These are phyloP conservation scores for Cotesia glomerata DNA, from an alignment of 1,140 invertebrate genomes.

Conservation along the genomic window DNA sequence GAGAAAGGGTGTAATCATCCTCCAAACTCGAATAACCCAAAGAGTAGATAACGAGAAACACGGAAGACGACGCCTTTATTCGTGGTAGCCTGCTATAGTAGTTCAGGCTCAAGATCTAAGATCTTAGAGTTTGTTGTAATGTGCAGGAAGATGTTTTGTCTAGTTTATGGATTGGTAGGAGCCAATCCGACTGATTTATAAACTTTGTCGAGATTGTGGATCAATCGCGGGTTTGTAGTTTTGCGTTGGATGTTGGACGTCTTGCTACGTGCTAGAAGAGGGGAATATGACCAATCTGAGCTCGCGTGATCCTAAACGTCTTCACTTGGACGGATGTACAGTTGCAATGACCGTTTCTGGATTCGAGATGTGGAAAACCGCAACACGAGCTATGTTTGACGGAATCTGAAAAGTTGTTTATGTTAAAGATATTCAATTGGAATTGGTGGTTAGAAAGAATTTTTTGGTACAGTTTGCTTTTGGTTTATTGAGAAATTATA, in stretches of 20 bases:
- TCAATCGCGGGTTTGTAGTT: no score
- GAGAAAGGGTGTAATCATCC: constrained; percentile 21
- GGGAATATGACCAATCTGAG: no score
- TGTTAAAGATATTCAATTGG: no score
- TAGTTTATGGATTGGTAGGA: neutral
- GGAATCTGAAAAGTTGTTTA: neutral
- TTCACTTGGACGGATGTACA: constrained; percentile 29
- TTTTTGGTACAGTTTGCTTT: no score
- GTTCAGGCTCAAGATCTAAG: neutral
- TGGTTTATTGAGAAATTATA: no score
- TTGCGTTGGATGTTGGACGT: no score
- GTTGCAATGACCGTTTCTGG: constrained; percentile 28
- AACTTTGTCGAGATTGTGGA: no score
- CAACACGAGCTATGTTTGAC: neutral
- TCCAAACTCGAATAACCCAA: constrained; percentile 1
- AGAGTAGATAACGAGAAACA: constrained; percentile 2
- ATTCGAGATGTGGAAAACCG: neutral
- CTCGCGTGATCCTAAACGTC: constrained; percentile 14
- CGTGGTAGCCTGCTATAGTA: neutral
- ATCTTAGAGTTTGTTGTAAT: no score
- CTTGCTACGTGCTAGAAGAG: no score
- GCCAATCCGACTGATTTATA: neutral
- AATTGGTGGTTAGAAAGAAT: no score
- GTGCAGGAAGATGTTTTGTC: neutral
- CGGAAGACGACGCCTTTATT: neutral